Conservation (phyloP, 2,113 vertebrate species). For the Melanerpes aurifrons region DNA sequence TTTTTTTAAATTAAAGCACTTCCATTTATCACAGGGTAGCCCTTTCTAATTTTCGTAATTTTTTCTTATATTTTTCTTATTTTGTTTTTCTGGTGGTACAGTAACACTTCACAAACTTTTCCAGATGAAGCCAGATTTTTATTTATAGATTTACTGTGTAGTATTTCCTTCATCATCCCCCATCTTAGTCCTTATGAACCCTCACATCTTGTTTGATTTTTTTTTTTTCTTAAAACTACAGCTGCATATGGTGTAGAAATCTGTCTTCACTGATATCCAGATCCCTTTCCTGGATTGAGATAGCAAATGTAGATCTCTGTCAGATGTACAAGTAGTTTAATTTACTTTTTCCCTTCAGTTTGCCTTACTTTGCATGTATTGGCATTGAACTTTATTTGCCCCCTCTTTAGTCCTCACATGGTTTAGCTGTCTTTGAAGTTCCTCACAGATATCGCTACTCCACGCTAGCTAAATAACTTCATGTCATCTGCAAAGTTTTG, state of each 20-base stretch:
- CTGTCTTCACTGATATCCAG: constrained; percentile 57
- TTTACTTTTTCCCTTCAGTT: constrained; percentile 44
- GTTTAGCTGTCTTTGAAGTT: constrained; percentile 61
- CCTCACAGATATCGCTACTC: constrained; percentile 1
- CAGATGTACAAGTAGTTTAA: constrained; percentile 51
- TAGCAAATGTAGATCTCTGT: constrained; percentile 32
- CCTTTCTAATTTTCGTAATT: neutral
- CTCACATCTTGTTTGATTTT: constrained; percentile 54
- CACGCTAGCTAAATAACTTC: constrained; percentile 47
- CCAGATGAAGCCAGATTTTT: neutral
- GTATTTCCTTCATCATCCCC: neutral
- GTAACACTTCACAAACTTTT: neutral
- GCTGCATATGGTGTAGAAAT: constrained; percentile 45
- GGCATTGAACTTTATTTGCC: constrained; percentile 61
- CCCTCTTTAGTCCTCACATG: constrained; percentile 38
- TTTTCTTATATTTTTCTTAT: neutral
- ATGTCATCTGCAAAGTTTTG: constrained; percentile 62
- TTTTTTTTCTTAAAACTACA: constrained; percentile 26
- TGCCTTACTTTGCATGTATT: constrained; percentile 63
- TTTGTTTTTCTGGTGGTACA: neutral
- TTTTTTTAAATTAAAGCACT: neutral
- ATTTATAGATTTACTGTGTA: neutral
- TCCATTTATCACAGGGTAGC: neutral
- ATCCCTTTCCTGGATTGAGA: constrained; percentile 29
- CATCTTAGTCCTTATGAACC: neutral